These are phyloP conservation scores for Orgyia antiqua DNA, from an alignment of 2,888 invertebrate species.

Conservation along the genomic window DNA sequence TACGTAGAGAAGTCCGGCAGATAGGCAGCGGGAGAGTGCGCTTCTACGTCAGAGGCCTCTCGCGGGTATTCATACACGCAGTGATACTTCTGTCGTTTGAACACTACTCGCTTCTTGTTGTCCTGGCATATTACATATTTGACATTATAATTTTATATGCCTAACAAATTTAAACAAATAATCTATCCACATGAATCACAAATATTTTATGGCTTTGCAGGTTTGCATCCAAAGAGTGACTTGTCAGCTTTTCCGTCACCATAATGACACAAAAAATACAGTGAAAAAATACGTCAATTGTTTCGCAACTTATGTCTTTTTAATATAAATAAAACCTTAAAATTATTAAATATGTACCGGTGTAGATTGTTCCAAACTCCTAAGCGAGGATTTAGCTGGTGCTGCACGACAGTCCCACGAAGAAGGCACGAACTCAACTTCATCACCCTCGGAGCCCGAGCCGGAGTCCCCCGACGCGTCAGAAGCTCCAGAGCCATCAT, in stretches of 20 bases:
- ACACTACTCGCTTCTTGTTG: constrained; percentile 85
- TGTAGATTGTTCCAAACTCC: constrained; percentile 52
- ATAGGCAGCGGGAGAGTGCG: constrained; percentile 47
- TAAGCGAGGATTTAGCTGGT: constrained; percentile 85
- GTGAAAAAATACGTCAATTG: no score
- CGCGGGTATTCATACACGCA: constrained; percentile 91
- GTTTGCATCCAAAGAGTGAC: neutral
- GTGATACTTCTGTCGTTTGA: constrained; percentile 90
- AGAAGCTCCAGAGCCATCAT: constrained; percentile 33
- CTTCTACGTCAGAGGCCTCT: constrained; percentile 75
- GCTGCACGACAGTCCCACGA: constrained; percentile 89
- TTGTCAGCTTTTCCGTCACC: no score
- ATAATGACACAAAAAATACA: no score
- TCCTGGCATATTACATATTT: no score
- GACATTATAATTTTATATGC: no score
- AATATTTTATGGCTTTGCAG: no score
- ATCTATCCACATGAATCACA: no score
- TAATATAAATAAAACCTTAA: no score
- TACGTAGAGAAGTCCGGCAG: constrained; percentile 75
- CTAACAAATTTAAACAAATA: no score
- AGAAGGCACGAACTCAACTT: constrained; percentile 87
- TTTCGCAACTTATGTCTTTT: no score
- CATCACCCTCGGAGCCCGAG: constrained; percentile 78
- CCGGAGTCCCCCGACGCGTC: constrained; percentile 43
- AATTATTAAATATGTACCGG: constrained; percentile 41